Evolutionary conservation across 1,140 invertebrate species (phyloP).

Genomic region (Drosophila littoralis): DNA sequence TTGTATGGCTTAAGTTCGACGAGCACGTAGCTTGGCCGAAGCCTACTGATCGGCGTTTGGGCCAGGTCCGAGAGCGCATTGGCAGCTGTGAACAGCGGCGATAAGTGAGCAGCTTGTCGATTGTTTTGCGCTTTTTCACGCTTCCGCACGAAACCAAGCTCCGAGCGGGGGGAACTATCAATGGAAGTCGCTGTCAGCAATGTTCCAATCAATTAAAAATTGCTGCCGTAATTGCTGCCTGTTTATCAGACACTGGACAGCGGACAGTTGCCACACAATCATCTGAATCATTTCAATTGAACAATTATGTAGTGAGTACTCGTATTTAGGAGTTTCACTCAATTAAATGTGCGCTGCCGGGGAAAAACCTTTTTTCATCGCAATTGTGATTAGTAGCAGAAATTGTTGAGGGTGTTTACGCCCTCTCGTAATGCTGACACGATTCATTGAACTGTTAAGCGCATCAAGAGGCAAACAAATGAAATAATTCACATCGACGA

Average conservation of each 20-base stretch:
- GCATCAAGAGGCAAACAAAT: constrained; percentile 46
- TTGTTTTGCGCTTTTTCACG: constrained; percentile 24
- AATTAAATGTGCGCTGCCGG: constrained; percentile 57
- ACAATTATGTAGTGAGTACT: constrained; percentile 56
- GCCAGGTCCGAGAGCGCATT: background rate
- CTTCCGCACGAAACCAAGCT: constrained; percentile 46
- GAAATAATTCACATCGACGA: constrained; percentile 47
- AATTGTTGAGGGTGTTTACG: too few species aligned
- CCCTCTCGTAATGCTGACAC: constrained; percentile 5
- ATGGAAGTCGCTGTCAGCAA: constrained; percentile 45
- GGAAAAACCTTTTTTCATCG: constrained; percentile 26
- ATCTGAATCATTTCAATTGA: constrained; percentile 72
- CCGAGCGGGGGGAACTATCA: constrained; percentile 34
- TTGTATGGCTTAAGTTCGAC: background rate
- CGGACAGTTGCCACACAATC: background rate
- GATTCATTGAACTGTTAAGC: constrained; percentile 51
- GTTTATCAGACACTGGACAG: constrained; percentile 40
- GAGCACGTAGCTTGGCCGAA: constrained; percentile 36
- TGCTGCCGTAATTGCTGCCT: constrained; percentile 66
- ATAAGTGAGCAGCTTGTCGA: constrained; percentile 23
- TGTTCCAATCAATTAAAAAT: constrained; percentile 70
- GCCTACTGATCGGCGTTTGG: constrained; percentile 49
- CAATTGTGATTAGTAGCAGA: constrained; percentile 30
- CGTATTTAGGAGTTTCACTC: constrained; percentile 59
- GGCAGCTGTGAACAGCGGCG: constrained; percentile 3